Percentiles rank a stretch among this genome's conserved stretches.
Conservation (phyloP, 1,140 invertebrate genomes). For the Cyclina sinensis region DNA sequence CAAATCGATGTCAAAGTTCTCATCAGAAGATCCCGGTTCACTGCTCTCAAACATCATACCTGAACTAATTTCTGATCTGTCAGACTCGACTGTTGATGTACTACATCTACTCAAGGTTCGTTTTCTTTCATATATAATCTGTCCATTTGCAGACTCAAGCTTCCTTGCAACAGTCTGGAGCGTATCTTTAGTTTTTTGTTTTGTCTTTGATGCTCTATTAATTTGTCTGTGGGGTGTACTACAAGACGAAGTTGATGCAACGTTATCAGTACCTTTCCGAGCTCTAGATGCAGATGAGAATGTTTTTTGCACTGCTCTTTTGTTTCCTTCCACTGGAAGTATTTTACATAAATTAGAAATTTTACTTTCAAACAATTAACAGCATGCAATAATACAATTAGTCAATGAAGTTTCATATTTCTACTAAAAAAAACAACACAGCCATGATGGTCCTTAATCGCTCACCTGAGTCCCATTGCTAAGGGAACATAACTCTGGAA, state of each 20-base stretch:
- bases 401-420: no score
- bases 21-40: constrained; percentile 14
- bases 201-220: neutral
- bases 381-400: no score
- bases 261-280: no score
- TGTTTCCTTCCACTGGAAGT: no score
- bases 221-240: neutral
- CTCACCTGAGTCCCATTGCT: no score
- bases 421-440: no score
- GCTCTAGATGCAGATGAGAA: no score
- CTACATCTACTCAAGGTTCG: neutral
- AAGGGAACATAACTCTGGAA: no score
- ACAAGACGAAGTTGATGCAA: neutral
- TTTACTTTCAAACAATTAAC: no score
- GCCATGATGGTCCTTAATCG: no score
- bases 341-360: no score
- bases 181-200: neutral
- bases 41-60: neutral
- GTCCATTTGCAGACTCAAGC: neutral
- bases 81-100: neutral
- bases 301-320: no score
- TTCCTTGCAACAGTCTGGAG: neutral
- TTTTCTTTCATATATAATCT: neutral
- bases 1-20: neutral
- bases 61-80: neutral